Evolutionary conservation across 2,797 vertebrate genomes (phyloP), one percentile per base, ranked within the genome.

Genomic region (Chaetodon trifasciatus): DNA sequence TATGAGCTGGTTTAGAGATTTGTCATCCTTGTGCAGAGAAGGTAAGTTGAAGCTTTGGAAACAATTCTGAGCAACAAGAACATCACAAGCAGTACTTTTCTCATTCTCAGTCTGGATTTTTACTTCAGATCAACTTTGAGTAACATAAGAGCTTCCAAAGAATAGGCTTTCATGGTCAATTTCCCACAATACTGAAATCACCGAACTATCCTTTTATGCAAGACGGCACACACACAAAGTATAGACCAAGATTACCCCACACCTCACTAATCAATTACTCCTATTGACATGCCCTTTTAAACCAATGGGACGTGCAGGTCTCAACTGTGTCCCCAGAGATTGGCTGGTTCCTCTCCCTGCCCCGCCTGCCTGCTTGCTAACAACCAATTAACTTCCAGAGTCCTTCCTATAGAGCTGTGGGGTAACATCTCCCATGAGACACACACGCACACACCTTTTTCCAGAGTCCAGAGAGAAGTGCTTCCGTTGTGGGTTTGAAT

Each of bases 311-410:
- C 71, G 8, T 39, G 70, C 71, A 66, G 61, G 73, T 79, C 76
- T 78, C 74, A 70, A 72, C 60, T 5, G 3, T 6, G 23, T 89
- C 79, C 81, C 78, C 42, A 32, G 88, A 81, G 79, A 90, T 75
- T 87, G 88, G 85, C 58, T 28, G 0, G 62, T 69, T 85, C 74
- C 56, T 32, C 40, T 81, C 40, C 21, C 47, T 70, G 65, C 81
- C 64, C 79, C 71, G 44, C 88, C 66, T 79, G 75, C 70, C 66
- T 82, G 53, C 40, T 57, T 79, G 72, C 86, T 81, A 91, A 87
- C 86, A 91, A 86, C 89, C 87, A 90, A 89, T 90, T 88, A 86
- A 86, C 89, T 89, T 78, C 69, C 72, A 76, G 73, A 76, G 78
- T 71, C 81, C 69, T 74, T 79, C 64, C 71, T 72, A 69, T 69